Evolutionary conservation across 2,888 invertebrate species (phyloP), one percentile per base, ranked within the genome.

Genomic region (Eutolmus rufibarbis): DNA sequence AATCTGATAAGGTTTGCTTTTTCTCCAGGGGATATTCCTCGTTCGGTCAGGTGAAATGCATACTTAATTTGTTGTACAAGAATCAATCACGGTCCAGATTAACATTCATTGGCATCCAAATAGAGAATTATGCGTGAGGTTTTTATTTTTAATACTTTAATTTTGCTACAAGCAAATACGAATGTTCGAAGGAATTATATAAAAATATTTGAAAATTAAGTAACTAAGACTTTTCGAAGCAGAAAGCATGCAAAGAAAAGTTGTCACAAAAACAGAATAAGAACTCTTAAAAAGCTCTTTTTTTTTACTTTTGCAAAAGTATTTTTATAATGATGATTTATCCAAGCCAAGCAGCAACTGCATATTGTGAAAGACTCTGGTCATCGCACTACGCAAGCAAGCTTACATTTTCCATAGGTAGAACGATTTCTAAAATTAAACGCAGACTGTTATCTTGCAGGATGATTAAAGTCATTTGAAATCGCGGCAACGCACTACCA

Each of bases 81-180:
- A 79, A 56, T 79, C 79, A 79, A 79, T 79, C 79, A 79, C 9
- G 51, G 43, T 28, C 51, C 28, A 79, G 79, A 46, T 79, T 79
- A 79, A 79, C 51, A 79, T 51, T 79, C 46, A 79, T 79, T 79
- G 79, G 51, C 79, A 79, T 31, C 43, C 19, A 28, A 78, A 51
- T 51, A 51, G 51, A 16, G 51, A 51, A n/a, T n/a, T n/a, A 51
- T 51, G 51, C 8, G 51, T 4, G 5, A n/a, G 51, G 51, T 16
- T 5, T n/a, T 51, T 51, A 51, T 14, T 46, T 46, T 46, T 46
- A 16, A 46, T 46, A 46, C 43, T 4, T 46, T 46, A 16, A 46
- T 46, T 46, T 46, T 46, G 5, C 5, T 46, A 46, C 14, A 46
- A 46, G 12, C 16, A 46, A 46, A 46, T 40, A 12, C 40, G 40